These are phyloP conservation scores for Cyprinella venusta DNA, from an alignment of 2,797 vertebrate genomes.

Conservation along the genomic window DNA sequence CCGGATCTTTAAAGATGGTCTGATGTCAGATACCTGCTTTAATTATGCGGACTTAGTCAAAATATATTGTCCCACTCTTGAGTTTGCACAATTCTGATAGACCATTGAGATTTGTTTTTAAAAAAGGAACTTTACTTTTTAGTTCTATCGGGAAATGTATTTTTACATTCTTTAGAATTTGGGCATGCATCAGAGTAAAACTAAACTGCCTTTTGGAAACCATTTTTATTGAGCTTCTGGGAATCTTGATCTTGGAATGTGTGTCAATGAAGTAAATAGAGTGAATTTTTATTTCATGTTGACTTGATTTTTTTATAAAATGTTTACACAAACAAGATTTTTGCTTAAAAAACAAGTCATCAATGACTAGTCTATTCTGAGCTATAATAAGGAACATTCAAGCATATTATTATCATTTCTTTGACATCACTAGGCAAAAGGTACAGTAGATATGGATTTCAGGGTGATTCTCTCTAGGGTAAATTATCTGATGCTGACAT, in stretches of 20 bases:
- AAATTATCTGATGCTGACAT: slow-evolving; percentile 32
- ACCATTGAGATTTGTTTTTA: too few species aligned
- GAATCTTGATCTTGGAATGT: background rate
- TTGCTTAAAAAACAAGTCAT: background rate
- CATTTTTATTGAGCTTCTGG: background rate
- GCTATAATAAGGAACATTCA: background rate
- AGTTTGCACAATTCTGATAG: too few species aligned
- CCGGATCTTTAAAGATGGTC: slow-evolving; percentile 1
- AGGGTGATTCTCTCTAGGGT: background rate
- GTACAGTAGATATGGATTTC: background rate
- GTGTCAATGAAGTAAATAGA: background rate
- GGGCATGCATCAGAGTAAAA: background rate
- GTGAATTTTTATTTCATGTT: background rate
- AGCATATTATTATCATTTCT: background rate
- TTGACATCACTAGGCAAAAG: background rate
- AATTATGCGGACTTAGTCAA: too few species aligned
- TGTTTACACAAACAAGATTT: background rate
- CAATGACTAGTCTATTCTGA: background rate
- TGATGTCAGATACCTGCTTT: background rate
- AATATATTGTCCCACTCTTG: too few species aligned
- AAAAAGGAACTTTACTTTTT: too few species aligned
- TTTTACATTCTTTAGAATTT: too few species aligned
- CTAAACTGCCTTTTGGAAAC: background rate
- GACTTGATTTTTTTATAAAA: background rate
- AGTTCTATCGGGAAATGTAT: too few species aligned